Conservation (phyloP, 2,888 invertebrate species). For the Sisyra terminalis region DNA sequence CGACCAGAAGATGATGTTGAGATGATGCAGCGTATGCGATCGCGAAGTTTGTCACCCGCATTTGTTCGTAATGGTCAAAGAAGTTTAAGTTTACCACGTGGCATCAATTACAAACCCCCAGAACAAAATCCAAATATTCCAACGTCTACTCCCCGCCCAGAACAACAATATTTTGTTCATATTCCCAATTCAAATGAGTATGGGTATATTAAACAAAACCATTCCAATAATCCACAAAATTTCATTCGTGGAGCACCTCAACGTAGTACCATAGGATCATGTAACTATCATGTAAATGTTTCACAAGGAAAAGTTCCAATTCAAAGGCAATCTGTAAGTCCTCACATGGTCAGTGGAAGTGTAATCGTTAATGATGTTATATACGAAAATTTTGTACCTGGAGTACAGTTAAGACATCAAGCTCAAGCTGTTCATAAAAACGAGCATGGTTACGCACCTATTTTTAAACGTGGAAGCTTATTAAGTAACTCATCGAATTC, state of each 20-base stretch:
- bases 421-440: constrained; percentile 9
- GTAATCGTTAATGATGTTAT: constrained; percentile 7
- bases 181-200: neutral
- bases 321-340: too few species aligned
- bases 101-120: constrained; percentile 10
- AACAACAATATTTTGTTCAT: neutral
- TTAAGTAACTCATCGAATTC: constrained; percentile 19
- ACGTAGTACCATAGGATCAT: constrained; percentile 17
- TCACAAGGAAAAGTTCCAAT: constrained; percentile 10
- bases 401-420: constrained; percentile 11
- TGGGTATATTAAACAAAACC: neutral
- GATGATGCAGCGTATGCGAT: constrained; percentile 19
- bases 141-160: neutral
- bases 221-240: constrained; percentile 12
- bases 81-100: constrained; percentile 26
- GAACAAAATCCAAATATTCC: constrained; percentile 1
- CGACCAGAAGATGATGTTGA: neutral
- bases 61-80: constrained; percentile 23
- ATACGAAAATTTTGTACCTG: constrained; percentile 11
- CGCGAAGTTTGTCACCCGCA: constrained; percentile 29
- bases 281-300: constrained; percentile 9
- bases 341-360: neutral
- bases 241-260: constrained; percentile 17
- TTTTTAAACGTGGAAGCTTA: constrained; percentile 35
- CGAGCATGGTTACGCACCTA: constrained; percentile 21